Base-by-base conservation (phyloP, 2,888 invertebrate species). In the Hemithea aestivaria region DNA sequence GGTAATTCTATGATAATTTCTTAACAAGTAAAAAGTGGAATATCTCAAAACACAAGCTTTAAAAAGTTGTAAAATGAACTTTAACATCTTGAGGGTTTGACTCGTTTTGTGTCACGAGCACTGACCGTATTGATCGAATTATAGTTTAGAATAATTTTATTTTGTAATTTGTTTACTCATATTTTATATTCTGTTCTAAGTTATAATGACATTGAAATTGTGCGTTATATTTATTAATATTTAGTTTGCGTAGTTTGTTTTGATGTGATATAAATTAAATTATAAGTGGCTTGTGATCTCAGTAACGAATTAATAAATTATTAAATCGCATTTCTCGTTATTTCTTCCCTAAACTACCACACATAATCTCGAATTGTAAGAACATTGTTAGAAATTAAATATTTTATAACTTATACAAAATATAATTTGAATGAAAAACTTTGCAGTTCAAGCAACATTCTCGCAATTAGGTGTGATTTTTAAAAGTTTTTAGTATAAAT, bases 241-340 rank as follows among this genome's bases (percentile, higher is more conserved):
- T n/a, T n/a, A 43, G 49, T 52, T 61, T 53, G 56, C 60, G 55
- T 62, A 53, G 53, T 66, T 69, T 62, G 35, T 35, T 61, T 57
- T 59, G 56, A 54, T 62, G 67, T 74, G 62, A 70, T 71, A 59
- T 67, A 65, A 66, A 60, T 73, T 73, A 73, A 71, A 69, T 72
- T 72, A 44, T 67, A 76, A 72, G 74, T 77, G 65, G 68, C 60
- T 78, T 79, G 82, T 82, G 85, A 85, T 84, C 85, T 84, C 85
- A 83, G 64, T 75, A 61, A 48, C 53, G 42, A 45, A 51, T 79
- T 9, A 36, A 80, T 75, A 79, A 74, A 75, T 65, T 66, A 64
- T 70, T 49, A 73, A 79, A 77, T 69, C 34, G 22, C n/a, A 22
- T 45, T 33, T 8, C 10, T 5, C 56, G 48, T 55, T 37, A 24